These are phyloP conservation scores for Ptychoptera albimana DNA, from an alignment of 2,888 invertebrate species.

Conservation along the genomic window DNA sequence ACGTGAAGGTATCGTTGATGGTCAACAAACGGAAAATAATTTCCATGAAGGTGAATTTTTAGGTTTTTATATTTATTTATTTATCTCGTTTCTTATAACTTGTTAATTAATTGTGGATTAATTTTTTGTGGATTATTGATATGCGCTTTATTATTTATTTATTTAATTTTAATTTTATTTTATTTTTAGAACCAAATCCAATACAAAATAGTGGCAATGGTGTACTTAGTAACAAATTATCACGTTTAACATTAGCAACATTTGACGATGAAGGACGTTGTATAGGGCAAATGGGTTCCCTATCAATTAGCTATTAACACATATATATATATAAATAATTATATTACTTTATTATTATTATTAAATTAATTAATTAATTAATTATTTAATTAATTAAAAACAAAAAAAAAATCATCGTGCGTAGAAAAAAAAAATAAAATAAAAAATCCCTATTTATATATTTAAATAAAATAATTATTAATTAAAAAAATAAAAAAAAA, in stretches of 20 bases:
- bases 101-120: no score
- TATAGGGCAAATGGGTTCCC: conserved; percentile 75
- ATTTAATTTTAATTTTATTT: no score
- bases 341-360: no score
- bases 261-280: conserved; percentile 80
- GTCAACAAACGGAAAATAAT: conserved; percentile 24
- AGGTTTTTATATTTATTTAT: background rate
- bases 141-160: no score
- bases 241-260: conserved; percentile 71
- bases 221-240: conserved; percentile 68
- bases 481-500: no score
- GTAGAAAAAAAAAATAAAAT: no score
- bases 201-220: conserved; percentile 30
- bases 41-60: conserved; percentile 28
- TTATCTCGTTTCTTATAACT: conserved; percentile 9
- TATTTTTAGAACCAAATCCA: conserved; percentile 27
- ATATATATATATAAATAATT: conserved; percentile 3
- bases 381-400: no score
- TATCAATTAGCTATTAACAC: conserved; percentile 47
- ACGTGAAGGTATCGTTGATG: conserved; percentile 28
- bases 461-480: no score
- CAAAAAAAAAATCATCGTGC: no score
- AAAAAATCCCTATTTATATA: no score
- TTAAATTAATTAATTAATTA: no score
- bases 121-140: no score